phyloP scores from a whole-genome alignment of 2,888 invertebrate genomes.

The Chrysolina haemoptera region DNA sequence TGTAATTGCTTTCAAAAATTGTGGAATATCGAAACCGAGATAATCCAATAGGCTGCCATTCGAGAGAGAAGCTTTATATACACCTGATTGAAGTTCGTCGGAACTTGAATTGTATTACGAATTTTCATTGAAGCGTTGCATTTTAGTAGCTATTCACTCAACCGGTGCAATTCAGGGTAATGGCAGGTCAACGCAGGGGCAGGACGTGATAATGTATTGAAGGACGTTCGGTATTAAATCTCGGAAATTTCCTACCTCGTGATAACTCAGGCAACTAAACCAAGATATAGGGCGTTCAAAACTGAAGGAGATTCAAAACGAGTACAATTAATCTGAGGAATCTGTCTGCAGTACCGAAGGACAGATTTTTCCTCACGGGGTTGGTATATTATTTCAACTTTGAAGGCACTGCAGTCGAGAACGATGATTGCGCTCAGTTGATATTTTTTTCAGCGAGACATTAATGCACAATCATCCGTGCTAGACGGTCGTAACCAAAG shows the following conservation, averaged over 20 bases:
- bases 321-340: too few relatives aligned
- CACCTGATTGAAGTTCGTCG: conserved; percentile 57
- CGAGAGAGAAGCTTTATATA: conserved; percentile 49
- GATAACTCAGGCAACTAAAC: too few relatives aligned
- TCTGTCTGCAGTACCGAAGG: too few relatives aligned
- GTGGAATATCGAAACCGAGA: conserved; percentile 52
- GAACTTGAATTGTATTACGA: conserved; percentile 48
- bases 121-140: conserved; percentile 52
- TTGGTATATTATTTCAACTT: too few relatives aligned
- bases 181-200: conserved; percentile 21
- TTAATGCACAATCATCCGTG: too few relatives aligned
- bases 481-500: too few relatives aligned
- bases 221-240: not conserved
- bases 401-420: too few relatives aligned
- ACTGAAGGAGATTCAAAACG: too few relatives aligned
- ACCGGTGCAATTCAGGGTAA: conserved; percentile 26
- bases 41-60: conserved; percentile 47
- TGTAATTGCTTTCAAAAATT: conserved; percentile 55
- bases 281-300: not conserved
- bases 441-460: too few relatives aligned
- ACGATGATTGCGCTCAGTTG: too few relatives aligned
- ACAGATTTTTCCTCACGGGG: too few relatives aligned
- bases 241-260: not conserved
- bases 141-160: conserved; percentile 49
- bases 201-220: not conserved